These are phyloP conservation scores for Thera britannica DNA, from an alignment of 2,888 invertebrate species.

Conservation along the genomic window DNA sequence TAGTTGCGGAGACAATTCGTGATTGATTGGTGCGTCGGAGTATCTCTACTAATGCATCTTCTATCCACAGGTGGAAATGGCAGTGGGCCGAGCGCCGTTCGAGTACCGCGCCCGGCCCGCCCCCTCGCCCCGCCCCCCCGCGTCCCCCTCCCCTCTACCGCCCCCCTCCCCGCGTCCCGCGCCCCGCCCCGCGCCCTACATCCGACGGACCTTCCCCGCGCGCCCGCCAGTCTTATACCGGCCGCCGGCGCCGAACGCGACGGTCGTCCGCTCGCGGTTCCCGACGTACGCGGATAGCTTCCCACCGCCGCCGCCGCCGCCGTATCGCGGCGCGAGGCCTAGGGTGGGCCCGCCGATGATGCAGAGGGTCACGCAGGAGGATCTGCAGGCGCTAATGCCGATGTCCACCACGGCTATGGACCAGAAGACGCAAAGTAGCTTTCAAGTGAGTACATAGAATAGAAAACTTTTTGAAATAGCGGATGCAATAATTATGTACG, in stretches of 20 bases:
- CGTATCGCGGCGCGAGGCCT: constrained; percentile 46
- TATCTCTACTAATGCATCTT: neutral
- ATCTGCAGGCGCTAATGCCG: constrained; percentile 78
- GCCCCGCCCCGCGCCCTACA: constrained; percentile 43
- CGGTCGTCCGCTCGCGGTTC: constrained; percentile 46
- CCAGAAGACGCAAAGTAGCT: constrained; percentile 86
- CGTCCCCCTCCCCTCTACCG: constrained; percentile 35
- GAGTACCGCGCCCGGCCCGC: constrained; percentile 65
- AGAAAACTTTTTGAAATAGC: too few relatives aligned
- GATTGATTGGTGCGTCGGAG: too few relatives aligned
- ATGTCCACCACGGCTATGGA: constrained; percentile 84
- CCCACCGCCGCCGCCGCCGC: constrained; percentile 50
- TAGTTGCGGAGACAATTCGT: too few relatives aligned
- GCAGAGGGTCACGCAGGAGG: constrained; percentile 66
- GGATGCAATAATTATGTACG: too few relatives aligned
- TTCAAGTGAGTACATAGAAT: constrained; percentile 66
- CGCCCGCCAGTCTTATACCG: constrained; percentile 46
- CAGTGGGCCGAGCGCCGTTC: constrained; percentile 72
- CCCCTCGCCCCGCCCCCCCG: constrained; percentile 42
- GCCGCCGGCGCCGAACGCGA: constrained; percentile 43
- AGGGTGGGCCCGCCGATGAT: constrained; percentile 48
- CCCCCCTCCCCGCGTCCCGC: constrained; percentile 44
- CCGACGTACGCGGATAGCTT: constrained; percentile 43
- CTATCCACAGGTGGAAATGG: constrained; percentile 66
- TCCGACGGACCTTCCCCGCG: constrained; percentile 47